Conservation (phyloP, 2,113 vertebrate species). For the Actenoides lindsayi region DNA sequence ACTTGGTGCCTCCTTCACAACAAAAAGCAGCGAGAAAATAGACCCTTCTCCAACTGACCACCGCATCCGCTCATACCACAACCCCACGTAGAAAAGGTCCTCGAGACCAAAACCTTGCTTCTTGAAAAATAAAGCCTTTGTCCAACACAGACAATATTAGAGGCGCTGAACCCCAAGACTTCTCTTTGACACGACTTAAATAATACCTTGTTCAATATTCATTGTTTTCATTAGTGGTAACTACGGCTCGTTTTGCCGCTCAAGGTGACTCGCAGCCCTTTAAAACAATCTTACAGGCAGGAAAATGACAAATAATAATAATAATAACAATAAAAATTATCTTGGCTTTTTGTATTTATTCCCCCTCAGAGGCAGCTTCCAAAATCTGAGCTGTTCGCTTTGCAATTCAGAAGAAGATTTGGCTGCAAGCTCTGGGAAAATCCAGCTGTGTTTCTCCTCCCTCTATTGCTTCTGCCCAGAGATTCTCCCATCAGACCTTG, state of each 20-base stretch:
- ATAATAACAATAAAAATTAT: not conserved
- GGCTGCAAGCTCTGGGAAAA: conserved; percentile 7
- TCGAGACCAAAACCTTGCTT: not conserved
- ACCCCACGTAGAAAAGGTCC: not conserved
- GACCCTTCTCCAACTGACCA: not conserved
- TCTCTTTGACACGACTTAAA: not conserved
- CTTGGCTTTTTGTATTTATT: conserved; percentile 6
- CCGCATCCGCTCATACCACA: not conserved
- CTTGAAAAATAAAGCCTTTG: not conserved
- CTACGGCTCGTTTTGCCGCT: not conserved
- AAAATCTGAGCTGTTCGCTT: conserved; percentile 45
- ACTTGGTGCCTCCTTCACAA: fast-evolving
- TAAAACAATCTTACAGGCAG: conserved; percentile 1
- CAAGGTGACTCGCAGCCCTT: not conserved
- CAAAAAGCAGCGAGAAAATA: fast-evolving
- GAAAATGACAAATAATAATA: not conserved
- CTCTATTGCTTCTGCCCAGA: not conserved
- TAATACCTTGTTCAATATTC: not conserved
- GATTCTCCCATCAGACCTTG: not conserved
- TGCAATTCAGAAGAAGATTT: conserved; percentile 51
- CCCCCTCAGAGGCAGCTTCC: conserved; percentile 25
- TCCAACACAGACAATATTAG: not conserved
- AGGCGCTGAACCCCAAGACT: not conserved
- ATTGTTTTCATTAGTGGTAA: not conserved
- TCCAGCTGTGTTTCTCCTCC: conserved; percentile 2